Base-by-base conservation (phyloP, 92 coral and sea anemone genomes). In the Epizoanthus fatuus region DNA sequence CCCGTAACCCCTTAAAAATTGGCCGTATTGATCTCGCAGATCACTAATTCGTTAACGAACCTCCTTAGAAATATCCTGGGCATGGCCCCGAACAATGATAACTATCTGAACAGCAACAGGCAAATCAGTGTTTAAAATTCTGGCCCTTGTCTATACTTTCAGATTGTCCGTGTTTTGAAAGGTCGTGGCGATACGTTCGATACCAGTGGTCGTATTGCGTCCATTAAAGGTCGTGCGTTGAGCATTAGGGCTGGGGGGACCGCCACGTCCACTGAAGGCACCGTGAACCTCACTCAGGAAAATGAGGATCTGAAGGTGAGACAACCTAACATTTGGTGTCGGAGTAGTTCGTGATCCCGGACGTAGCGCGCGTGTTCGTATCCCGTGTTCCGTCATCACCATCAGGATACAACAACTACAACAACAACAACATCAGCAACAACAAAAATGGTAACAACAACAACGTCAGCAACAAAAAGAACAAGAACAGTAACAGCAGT, bases 131-230 rank as follows among this genome's bases (percentile, higher is more conserved):
- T 49, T 49, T 49, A 49, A 11, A 49, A 35, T 12, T 32, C 20
- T 7, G 11, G 13, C 45, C 10, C 29, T 17, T 70, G 15, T 70
- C 22, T 37, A 42, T 5, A 40, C 22, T 65, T 5, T 7, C 62
- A 94, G 98, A 90, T 94, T 38, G 72, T 94, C 52, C 94, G 98
- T 74, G 91, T 94, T 6, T 15, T 92, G 15, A 89, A 89, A 74
- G 98, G 98, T 29, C 96, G 98, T 25, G 98, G 98, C 13, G 98
- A 94, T 58, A 68, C 75, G 45, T 92, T 92, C 54, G 98, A 94
- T 35, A 92, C 98, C 14, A 90, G 98, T 69, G 98, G 96, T 4
- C 90, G 93, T 35, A 88, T 94, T 53, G 94, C 98, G 56, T 94
- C 98, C 15, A 63, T 88, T 45, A 94, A 94, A 70, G 98, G 96